Conservation (phyloP, 2,113 vertebrate species). For the Bubo bubo region DNA sequence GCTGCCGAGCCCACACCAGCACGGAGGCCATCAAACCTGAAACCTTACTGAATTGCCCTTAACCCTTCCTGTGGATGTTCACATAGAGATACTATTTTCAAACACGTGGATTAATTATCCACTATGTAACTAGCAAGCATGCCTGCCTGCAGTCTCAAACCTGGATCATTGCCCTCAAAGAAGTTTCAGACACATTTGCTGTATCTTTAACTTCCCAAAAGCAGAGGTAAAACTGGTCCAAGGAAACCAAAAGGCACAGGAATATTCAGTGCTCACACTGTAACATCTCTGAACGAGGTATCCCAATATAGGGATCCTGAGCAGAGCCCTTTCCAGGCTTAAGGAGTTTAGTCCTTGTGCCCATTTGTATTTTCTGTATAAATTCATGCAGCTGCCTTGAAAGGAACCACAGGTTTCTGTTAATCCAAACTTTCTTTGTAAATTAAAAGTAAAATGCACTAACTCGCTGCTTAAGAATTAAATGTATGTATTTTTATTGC, state of each 20-base stretch:
- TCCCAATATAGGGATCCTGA: background rate
- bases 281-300: background rate
- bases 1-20: background rate
- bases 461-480: constrained; percentile 2
- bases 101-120: background rate
- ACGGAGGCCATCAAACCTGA: constrained; percentile 11
- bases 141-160: background rate
- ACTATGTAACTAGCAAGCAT: background rate
- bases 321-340: constrained; percentile 4
- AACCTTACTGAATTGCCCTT: background rate
- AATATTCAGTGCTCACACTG: background rate
- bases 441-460: constrained; percentile 2
- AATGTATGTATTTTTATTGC: constrained; percentile 17
- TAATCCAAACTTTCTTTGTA: constrained; percentile 42
- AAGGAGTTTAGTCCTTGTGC: background rate
- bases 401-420: constrained; percentile 40
- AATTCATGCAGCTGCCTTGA: constrained; percentile 53
- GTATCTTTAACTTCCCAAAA: background rate
- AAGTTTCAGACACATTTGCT: background rate
- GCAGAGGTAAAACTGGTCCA: background rate
- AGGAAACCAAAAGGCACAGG: background rate
- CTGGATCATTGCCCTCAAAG: background rate
- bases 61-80: background rate
- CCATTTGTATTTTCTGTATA: constrained; percentile 36
- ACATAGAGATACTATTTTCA: background rate